Conservation (phyloP, 2,797 vertebrate species). For the Sebastes diploproa region DNA sequence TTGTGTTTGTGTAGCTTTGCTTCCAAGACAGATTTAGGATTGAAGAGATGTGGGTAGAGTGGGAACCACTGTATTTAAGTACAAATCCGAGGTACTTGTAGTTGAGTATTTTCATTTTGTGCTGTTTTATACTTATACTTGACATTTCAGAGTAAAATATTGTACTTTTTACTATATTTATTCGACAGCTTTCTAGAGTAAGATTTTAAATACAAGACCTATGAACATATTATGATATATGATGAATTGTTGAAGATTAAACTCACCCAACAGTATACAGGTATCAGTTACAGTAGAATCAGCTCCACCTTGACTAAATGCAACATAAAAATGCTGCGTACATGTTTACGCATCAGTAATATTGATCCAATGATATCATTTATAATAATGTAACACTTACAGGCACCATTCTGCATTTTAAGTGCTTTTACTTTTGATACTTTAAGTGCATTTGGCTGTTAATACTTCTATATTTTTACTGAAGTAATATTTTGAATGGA, state of each 20-base stretch:
- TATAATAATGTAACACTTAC: not conserved
- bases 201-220: not conserved
- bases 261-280: not conserved
- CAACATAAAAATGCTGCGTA: too few relatives aligned
- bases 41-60: not conserved
- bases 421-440: not conserved
- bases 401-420: not conserved
- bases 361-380: not conserved
- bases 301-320: not conserved
- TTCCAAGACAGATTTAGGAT: not conserved
- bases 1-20: constrained; percentile 28
- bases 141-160: not conserved
- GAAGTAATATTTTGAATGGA: not conserved
- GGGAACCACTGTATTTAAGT: not conserved
- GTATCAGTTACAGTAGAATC: not conserved
- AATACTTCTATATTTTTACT: not conserved
- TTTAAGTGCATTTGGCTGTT: not conserved
- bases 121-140: not conserved
- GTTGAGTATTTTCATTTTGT: not conserved
- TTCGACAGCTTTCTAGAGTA: not conserved
- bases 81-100: not conserved
- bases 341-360: not conserved
- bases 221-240: not conserved
- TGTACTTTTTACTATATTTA: not conserved
- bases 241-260: not conserved